Evolutionary conservation across 2,888 invertebrate species (phyloP).

Genomic region (Choristoneura rosaceana): DNA sequence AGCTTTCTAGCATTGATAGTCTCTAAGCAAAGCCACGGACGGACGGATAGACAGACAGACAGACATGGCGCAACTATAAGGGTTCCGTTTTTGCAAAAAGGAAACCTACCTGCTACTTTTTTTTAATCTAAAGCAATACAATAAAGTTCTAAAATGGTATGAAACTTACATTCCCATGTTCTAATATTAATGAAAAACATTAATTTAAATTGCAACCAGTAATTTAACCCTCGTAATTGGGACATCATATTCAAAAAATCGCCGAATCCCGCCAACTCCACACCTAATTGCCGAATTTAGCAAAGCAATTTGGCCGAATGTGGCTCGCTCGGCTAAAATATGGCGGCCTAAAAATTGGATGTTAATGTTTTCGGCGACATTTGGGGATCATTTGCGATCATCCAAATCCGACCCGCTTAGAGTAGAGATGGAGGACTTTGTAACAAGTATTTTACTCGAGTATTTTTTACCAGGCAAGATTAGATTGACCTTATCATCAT

Average conservation of each 20-base stretch:
- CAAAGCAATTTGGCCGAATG: slow-evolving; percentile 23
- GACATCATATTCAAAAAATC: slow-evolving; percentile 5
- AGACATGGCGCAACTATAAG: too few relatives aligned
- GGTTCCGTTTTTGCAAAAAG: too few relatives aligned
- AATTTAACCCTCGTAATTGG: slow-evolving; percentile 17
- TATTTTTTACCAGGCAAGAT: background rate
- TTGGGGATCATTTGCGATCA: slow-evolving; percentile 24
- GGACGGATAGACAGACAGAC: too few relatives aligned
- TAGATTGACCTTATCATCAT: too few relatives aligned
- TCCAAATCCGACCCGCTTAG: background rate
- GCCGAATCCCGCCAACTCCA: slow-evolving; percentile 2
- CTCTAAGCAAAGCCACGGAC: too few relatives aligned
- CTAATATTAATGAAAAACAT: background rate
- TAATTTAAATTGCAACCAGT: slow-evolving; percentile 3
- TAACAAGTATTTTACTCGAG: background rate
- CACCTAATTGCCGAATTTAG: slow-evolving; percentile 20
- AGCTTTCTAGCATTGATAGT: too few relatives aligned
- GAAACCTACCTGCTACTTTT: too few relatives aligned
- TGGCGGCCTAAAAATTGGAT: slow-evolving; percentile 25
- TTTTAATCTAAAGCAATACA: too few relatives aligned
- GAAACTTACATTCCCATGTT: background rate
- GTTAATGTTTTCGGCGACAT: slow-evolving; percentile 29
- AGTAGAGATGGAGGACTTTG: background rate
- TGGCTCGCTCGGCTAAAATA: slow-evolving; percentile 17
- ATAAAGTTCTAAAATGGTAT: too few relatives aligned